Evolutionary conservation across 2,888 invertebrate species (phyloP).

Genomic region (Caenorhabditis uteleia): DNA sequence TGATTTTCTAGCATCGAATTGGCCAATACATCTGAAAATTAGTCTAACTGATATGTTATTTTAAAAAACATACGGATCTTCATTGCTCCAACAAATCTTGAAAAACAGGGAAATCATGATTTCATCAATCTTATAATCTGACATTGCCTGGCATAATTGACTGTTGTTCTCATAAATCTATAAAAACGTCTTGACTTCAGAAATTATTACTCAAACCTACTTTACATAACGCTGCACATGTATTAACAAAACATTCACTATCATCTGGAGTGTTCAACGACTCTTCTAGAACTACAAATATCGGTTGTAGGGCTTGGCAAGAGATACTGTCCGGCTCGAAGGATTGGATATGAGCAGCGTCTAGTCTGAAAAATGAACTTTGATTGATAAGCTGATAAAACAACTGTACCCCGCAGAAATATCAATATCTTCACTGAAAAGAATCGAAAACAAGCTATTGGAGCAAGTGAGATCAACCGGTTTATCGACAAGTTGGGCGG

Average conservation of each 20-base stretch:
- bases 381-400: not conserved
- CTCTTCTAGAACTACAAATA: slow-evolving; percentile 52
- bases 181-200: too few relatives aligned
- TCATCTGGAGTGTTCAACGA: slow-evolving; percentile 47
- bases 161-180: slow-evolving; percentile 62
- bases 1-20: slow-evolving; percentile 18
- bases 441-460: slow-evolving; percentile 61
- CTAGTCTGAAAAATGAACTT: slow-evolving; percentile 43
- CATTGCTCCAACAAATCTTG: slow-evolving; percentile 8
- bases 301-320: slow-evolving; percentile 53
- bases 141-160: slow-evolving; percentile 61
- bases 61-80: too few relatives aligned
- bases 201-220: not conserved
- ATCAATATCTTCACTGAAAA: slow-evolving; percentile 61
- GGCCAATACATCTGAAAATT: too few relatives aligned
- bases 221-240: not conserved
- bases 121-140: slow-evolving; percentile 58
- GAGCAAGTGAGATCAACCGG: slow-evolving; percentile 47
- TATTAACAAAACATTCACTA: slow-evolving; percentile 19
- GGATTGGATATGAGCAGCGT: slow-evolving; percentile 51
- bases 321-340: slow-evolving; percentile 54
- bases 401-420: slow-evolving; percentile 54
- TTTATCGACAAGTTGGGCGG: slow-evolving; percentile 57
- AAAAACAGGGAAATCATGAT: slow-evolving; percentile 12
- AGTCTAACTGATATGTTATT: too few relatives aligned